Percentiles rank a stretch among this genome's conserved stretches.
Conservation (phyloP, 2,888 invertebrate genomes). For the Sphaeridia pumilis region DNA sequence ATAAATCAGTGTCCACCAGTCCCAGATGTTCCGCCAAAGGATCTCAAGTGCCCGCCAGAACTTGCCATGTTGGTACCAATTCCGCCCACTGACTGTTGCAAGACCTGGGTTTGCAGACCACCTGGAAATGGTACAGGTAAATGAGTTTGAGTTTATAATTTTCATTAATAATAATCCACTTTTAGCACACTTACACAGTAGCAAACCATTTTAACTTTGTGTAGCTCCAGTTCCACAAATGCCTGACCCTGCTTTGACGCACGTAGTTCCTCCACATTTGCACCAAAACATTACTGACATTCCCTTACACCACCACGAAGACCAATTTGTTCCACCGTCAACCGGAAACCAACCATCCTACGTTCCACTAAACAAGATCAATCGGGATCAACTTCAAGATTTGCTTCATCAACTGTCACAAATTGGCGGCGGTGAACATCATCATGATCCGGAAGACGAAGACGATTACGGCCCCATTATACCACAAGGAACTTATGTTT, state of each 20-base stretch:
- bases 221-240: conserved; percentile 3
- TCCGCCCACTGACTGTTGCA: conserved; percentile 71
- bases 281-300: conserved; percentile 7
- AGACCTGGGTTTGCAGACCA: conserved; percentile 53
- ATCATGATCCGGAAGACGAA: conserved; percentile 6
- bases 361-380: conserved; percentile 29
- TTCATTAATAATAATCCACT: no score
- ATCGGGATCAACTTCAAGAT: conserved; percentile 32
- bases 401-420: conserved; percentile 31
- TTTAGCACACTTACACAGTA: not conserved
- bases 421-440: not conserved
- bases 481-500: conserved; percentile 26
- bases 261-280: not conserved
- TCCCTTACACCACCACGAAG: conserved; percentile 19
- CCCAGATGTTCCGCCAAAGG: conserved; percentile 60
- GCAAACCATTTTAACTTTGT: no score
- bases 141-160: not conserved
- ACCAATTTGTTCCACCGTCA: conserved; percentile 32
- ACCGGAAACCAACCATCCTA: conserved; percentile 30
- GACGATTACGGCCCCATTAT: conserved; percentile 17
- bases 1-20: conserved; percentile 68
- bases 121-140: conserved; percentile 18
- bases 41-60: conserved; percentile 55
- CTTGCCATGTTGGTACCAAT: conserved; percentile 53
- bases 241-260: conserved; percentile 15